Conservation (phyloP, 2,888 invertebrate genomes). For the Torymus auratus region DNA sequence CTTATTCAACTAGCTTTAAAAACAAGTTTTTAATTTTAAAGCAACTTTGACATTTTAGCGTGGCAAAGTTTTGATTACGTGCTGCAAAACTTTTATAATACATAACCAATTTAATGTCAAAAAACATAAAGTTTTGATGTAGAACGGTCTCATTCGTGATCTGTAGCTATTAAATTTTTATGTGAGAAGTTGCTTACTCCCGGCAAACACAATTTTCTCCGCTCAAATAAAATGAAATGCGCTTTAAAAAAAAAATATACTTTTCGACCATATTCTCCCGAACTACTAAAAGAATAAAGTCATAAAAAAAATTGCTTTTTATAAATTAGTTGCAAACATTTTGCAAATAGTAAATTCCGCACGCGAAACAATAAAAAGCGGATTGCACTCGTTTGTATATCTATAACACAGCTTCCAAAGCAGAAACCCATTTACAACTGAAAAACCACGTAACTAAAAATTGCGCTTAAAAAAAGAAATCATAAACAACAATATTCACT, state of each 20-base stretch:
- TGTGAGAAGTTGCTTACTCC: conserved; percentile 60
- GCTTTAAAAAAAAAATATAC: conserved; percentile 55
- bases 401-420: too few relatives aligned
- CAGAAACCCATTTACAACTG: too few relatives aligned
- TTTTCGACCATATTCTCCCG: conserved; percentile 49
- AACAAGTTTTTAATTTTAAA: conserved; percentile 60
- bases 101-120: conserved; percentile 61
- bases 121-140: conserved; percentile 61
- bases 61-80: conserved; percentile 58
- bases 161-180: conserved; percentile 61
- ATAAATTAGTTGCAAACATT: conserved; percentile 44
- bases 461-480: too few relatives aligned
- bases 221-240: conserved; percentile 58
- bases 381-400: too few relatives aligned
- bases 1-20: conserved; percentile 57
- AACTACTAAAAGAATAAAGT: conserved; percentile 30
- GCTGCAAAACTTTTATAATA: conserved; percentile 59
- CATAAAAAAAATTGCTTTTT: conserved; percentile 30
- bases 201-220: conserved; percentile 59
- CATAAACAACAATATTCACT: too few relatives aligned
- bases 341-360: background rate
- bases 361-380: background rate
- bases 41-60: conserved; percentile 58
- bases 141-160: conserved; percentile 60
- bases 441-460: too few relatives aligned